Evolutionary conservation across 2,888 invertebrate genomes (phyloP), one percentile per base, ranked within the genome.

Genomic region (Volucella inanis): DNA sequence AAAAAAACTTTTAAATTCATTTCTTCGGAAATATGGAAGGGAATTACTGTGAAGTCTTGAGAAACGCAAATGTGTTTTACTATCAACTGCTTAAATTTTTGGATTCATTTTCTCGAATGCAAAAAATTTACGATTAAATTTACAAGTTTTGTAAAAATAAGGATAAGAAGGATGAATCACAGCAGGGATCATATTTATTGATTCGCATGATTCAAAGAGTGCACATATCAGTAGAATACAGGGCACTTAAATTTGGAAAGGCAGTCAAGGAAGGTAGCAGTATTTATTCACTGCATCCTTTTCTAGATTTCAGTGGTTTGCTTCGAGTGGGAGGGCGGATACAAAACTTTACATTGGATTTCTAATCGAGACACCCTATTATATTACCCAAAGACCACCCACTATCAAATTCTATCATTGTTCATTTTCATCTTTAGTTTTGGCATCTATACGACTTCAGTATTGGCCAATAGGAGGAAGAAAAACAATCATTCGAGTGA

Each of bases 311-410:
- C n/a, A 22, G 18, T 22, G 18, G 18, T 22, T 43, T 57, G 55
- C 55, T 55, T 3, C 55, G 57, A 2, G 47, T 55, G 14, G 50
- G 39, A 18, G 70, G 55, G 9, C 64, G 47, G 47, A 11, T 64
- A 8, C 64, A 64, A 41, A 64, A 64, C 31, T 64, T 49, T 2
- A 18, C 6, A 9, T 47, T 12, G 15, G 49, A 43, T n/a, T 43
- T 18, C n/a, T 31, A 65, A 38, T 65, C 38, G 2, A 31, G 39
- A 18, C 45, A 50, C 38, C 65, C 50, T 8, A 12, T 71, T 38
- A 71, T 71, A 6, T 2, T 71, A 11, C 57, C 71, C n/a, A 71
- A 59, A 18, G 18, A 22, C 18, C 47, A 57, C 22, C 59, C 31
- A 9, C 31, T 57, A 9, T 22, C 50, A 12, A 8, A 65, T 4